Percentiles rank a stretch among this genome's conserved stretches.
Evolutionary conservation across 2,113 vertebrate species (phyloP).

Genomic region (Pycnonotus jocosus): DNA sequence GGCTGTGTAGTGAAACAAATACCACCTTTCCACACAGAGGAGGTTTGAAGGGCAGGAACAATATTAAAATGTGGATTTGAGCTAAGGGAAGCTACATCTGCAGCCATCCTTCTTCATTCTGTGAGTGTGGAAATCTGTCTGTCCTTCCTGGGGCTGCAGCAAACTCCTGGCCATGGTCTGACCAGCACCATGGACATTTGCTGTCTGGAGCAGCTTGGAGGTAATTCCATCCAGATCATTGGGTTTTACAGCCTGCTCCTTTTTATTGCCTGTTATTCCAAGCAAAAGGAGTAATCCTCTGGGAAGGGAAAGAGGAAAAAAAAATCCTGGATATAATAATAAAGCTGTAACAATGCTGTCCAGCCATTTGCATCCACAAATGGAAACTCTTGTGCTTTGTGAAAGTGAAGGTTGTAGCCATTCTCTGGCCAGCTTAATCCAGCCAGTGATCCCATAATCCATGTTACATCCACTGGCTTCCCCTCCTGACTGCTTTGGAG

Average conservation of each 20-base stretch:
- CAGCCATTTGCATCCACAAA: background rate
- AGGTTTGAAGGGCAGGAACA: background rate
- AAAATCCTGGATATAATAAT: background rate
- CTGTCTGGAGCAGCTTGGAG: background rate
- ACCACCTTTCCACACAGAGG: background rate
- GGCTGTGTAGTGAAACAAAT: background rate
- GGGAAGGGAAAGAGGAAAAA: background rate
- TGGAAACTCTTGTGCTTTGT: background rate
- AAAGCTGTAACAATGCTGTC: background rate
- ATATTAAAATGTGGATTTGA: background rate
- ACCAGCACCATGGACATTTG: background rate
- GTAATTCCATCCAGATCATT: background rate
- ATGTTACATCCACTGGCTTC: slow-evolving; percentile 11
- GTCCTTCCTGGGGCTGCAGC: background rate
- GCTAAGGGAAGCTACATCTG: background rate
- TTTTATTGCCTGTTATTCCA: background rate
- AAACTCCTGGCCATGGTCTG: background rate
- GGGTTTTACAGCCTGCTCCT: background rate
- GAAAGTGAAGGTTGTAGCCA: background rate
- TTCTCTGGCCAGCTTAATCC: slow-evolving; percentile 8
- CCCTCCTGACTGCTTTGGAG: slow-evolving; percentile 2
- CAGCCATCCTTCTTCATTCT: background rate
- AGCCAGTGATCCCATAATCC: slow-evolving; percentile 50
- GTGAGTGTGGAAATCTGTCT: background rate
- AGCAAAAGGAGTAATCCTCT: background rate